These are phyloP conservation scores for Novumbra hubbsi DNA, from an alignment of 2,797 vertebrate genomes.

Conservation along the genomic window DNA sequence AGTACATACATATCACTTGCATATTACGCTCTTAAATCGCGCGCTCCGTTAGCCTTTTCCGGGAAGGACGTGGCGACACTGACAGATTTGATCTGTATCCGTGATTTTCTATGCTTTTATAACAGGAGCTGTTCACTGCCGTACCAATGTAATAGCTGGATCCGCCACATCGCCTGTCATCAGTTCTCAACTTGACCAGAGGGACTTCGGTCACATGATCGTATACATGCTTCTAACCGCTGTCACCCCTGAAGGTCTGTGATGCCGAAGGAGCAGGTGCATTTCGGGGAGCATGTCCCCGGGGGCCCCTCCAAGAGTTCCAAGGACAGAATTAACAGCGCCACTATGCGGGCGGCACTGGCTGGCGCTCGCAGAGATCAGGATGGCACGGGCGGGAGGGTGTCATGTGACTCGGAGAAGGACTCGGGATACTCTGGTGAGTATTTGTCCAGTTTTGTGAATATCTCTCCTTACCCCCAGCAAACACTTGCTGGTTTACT, in stretches of 20 bases:
- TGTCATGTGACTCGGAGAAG: slow-evolving; percentile 48
- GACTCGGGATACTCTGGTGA: slow-evolving; percentile 70
- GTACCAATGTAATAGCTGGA: background rate
- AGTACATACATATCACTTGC: background rate
- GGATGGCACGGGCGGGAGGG: slow-evolving; percentile 22
- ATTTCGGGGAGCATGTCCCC: slow-evolving; percentile 34
- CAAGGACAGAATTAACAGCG: slow-evolving; percentile 66
- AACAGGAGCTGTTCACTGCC: too few species aligned
- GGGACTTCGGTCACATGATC: background rate
- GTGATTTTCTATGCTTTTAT: too few species aligned
- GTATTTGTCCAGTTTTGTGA: background rate
- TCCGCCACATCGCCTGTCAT: background rate
- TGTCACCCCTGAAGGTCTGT: slow-evolving; percentile 31
- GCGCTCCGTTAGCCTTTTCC: background rate
- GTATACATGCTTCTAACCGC: background rate
- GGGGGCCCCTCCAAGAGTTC: slow-evolving; percentile 56
- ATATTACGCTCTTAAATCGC: background rate
- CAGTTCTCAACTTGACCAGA: background rate
- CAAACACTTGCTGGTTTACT: too few species aligned
- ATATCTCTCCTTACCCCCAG: background rate
- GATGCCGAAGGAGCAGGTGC: slow-evolving; percentile 62
- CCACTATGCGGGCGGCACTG: slow-evolving; percentile 53
- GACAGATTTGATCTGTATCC: too few species aligned
- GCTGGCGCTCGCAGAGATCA: slow-evolving; percentile 23
- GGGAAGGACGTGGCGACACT: background rate